A percentile compares a stretch with the other conserved stretches of the same genome.
phyloP scores from a whole-genome alignment of 2,888 invertebrate genomes.

The Hoplodrina ambigua region DNA sequence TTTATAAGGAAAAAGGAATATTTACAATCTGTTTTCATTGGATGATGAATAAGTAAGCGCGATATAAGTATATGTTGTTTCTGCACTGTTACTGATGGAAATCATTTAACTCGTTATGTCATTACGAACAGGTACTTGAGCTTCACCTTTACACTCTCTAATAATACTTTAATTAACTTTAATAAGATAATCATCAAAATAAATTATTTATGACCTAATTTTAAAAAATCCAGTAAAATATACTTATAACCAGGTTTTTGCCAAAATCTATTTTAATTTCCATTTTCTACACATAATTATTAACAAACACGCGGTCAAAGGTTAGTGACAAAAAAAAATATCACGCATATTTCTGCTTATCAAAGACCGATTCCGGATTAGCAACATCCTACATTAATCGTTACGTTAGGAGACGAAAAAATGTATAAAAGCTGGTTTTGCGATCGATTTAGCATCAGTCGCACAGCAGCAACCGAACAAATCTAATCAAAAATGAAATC shows the following conservation, averaged over 20 bases:
- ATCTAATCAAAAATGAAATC: constrained; percentile 56
- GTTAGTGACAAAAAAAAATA: constrained; percentile 41
- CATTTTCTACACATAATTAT: constrained; percentile 35
- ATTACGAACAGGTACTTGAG: neutral
- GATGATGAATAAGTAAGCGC: no score
- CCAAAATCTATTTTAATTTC: constrained; percentile 17
- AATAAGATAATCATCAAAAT: neutral
- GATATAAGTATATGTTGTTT: no score
- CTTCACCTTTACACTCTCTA: neutral
- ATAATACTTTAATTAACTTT: neutral
- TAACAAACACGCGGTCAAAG: constrained; percentile 22
- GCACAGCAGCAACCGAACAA: constrained; percentile 47
- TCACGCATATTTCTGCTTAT: constrained; percentile 25
- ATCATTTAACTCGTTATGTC: no score
- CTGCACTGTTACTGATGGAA: no score
- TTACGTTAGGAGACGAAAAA: constrained; percentile 13
- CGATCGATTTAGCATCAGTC: constrained; percentile 40
- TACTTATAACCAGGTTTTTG: constrained; percentile 4
- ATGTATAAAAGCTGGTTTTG: constrained; percentile 52
- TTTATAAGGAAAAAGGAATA: no score
- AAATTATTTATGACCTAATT: constrained; percentile 6
- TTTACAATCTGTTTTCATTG: no score
- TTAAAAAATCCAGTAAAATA: constrained; percentile 4
- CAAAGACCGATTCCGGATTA: constrained; percentile 41
- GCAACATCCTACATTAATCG: constrained; percentile 25